Conservation (phyloP, 2,888 invertebrate species). For the Ommatoiulus sabulosus region DNA sequence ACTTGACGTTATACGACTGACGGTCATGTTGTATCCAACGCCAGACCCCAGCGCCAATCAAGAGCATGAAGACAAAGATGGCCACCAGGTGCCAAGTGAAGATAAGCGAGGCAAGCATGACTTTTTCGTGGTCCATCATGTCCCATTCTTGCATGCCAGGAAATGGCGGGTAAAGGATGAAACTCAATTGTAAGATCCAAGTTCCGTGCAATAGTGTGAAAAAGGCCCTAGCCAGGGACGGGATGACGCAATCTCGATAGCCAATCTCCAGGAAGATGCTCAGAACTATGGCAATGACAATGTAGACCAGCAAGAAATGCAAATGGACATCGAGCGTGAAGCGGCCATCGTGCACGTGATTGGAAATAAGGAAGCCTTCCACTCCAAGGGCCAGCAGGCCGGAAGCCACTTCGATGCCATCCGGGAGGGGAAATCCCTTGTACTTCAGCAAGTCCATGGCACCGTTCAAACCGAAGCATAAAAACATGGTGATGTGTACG, state of each 20-base stretch:
- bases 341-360: background rate
- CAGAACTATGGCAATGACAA: slow-evolving; percentile 65
- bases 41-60: background rate
- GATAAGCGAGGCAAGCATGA: background rate
- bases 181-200: slow-evolving; percentile 70
- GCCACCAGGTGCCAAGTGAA: slow-evolving; percentile 42
- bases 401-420: slow-evolving; percentile 15
- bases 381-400: background rate
- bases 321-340: slow-evolving; percentile 62
- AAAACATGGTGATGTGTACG: background rate
- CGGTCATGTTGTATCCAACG: background rate
- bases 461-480: background rate
- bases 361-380: background rate
- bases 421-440: slow-evolving; percentile 23
- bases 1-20: background rate
- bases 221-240: slow-evolving; percentile 66
- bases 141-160: background rate
- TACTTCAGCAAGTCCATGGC: slow-evolving; percentile 11
- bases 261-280: slow-evolving; percentile 66
- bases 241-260: slow-evolving; percentile 65
- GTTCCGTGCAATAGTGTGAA: slow-evolving; percentile 70
- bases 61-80: slow-evolving; percentile 1
- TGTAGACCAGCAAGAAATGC: slow-evolving; percentile 69
- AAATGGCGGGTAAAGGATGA: slow-evolving; percentile 69
- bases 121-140: background rate